These are phyloP conservation scores for Microcaecilia unicolor DNA, from an alignment of 2,797 vertebrate genomes.

Conservation along the genomic window DNA sequence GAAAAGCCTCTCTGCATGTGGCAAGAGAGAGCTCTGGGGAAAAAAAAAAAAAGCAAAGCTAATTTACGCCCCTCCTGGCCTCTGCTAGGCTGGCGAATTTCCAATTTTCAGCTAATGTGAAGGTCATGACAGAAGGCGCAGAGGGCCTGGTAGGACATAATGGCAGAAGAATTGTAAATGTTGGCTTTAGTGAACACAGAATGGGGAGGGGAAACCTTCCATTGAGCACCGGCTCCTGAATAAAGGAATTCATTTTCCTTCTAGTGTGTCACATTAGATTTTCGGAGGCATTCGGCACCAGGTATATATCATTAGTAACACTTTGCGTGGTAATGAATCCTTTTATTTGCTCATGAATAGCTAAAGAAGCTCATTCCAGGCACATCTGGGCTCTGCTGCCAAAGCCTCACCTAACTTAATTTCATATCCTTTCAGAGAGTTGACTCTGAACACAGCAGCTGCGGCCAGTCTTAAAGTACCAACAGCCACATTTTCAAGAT, in stretches of 20 bases:
- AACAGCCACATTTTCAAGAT: background rate
- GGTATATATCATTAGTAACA: conserved; percentile 99
- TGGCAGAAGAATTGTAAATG: conserved; percentile 95
- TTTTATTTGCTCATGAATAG: conserved; percentile 99
- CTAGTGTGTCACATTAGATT: conserved; percentile 95
- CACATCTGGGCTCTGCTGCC: conserved; percentile 57
- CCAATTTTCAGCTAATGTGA: conserved; percentile 94
- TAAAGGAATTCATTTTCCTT: conserved; percentile 79
- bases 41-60: conserved; percentile 23
- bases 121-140: conserved; percentile 80
- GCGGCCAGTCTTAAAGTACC: conserved; percentile 54
- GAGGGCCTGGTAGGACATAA: conserved; percentile 97
- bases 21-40: conserved; percentile 13
- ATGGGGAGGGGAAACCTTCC: conserved; percentile 79
- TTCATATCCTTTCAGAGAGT: conserved; percentile 24
- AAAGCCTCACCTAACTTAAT: conserved; percentile 42
- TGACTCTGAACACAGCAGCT: conserved; percentile 53
- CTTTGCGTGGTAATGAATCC: conserved; percentile 94
- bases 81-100: conserved; percentile 51
- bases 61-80: conserved; percentile 12
- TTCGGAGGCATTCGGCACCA: conserved; percentile 94
- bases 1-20: conserved; percentile 9
- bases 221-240: conserved; percentile 58
- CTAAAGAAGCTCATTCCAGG: conserved; percentile 72
- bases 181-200: conserved; percentile 81